Evolutionary conservation across 2,797 vertebrate species (phyloP).

Genomic region (Dendrocincla fuliginosa): DNA sequence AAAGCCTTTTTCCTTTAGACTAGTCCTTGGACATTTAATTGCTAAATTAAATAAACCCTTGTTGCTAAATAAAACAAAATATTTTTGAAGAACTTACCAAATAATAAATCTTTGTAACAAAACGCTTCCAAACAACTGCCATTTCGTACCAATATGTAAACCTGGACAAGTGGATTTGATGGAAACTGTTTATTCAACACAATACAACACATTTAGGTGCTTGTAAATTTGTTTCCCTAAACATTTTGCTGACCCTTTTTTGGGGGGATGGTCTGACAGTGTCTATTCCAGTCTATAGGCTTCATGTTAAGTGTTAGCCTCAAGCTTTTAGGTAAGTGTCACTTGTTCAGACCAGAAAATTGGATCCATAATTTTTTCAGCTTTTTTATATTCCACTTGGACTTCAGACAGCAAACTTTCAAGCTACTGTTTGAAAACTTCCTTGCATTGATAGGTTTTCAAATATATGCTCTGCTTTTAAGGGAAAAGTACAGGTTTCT

Average conservation of each 20-base stretch:
- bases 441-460: not conserved
- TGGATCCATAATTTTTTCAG: not conserved
- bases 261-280: rapidly evolving
- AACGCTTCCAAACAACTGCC: not conserved
- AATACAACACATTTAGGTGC: not conserved
- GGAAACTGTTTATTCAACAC: not conserved
- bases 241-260: not conserved
- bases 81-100: not conserved
- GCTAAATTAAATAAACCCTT: not conserved
- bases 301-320: not conserved
- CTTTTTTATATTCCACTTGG: not conserved
- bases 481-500: not conserved
- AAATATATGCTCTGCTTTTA: not conserved
- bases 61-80: not conserved
- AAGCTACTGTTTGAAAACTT: not conserved
- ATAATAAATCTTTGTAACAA: not conserved
- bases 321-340: not conserved
- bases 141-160: not conserved
- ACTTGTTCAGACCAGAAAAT: not conserved
- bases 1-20: not conserved
- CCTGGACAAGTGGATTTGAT: not conserved
- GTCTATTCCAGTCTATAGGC: not conserved
- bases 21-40: not conserved
- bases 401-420: not conserved
- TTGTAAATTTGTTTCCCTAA: not conserved